Evolutionary conservation across 2,113 vertebrate species (phyloP).

Genomic region (Epinephelus fuscoguttatus): DNA sequence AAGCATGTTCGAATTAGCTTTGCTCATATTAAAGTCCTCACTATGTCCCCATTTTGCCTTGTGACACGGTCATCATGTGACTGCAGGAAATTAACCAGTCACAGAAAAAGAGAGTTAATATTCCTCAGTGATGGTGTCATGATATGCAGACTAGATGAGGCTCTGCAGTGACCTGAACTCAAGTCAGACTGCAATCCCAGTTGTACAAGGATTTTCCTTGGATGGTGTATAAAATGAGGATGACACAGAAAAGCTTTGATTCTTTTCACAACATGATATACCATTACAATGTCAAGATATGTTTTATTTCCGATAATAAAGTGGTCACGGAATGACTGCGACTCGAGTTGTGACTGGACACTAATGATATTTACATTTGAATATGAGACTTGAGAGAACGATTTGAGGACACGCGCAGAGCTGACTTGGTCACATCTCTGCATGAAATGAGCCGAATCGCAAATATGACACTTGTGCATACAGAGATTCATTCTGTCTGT

Average conservation of each 20-base stretch:
- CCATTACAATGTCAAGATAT: conserved; percentile 22
- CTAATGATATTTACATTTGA: conserved; percentile 26
- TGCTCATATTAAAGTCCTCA: background rate
- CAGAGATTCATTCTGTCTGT: conserved; percentile 11
- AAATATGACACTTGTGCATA: conserved; percentile 16
- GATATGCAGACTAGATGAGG: background rate
- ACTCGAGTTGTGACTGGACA: conserved; percentile 7
- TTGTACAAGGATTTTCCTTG: background rate
- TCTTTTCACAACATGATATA: conserved; percentile 5
- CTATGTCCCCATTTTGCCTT: background rate
- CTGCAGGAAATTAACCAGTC: background rate
- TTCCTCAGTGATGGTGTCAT: background rate
- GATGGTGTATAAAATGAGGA: background rate
- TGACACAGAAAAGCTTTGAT: background rate
- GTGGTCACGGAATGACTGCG: background rate
- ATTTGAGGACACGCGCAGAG: conserved; percentile 2
- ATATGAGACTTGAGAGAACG: background rate
- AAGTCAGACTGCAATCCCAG: background rate
- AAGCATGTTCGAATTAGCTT: background rate
- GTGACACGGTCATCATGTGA: background rate
- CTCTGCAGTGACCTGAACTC: background rate
- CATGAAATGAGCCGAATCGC: background rate
- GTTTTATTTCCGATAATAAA: conserved; percentile 18
- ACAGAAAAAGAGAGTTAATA: background rate
- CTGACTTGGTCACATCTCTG: background rate